Evolutionary conservation across 2,113 vertebrate species (phyloP).

Genomic region (Rhea americana): DNA sequence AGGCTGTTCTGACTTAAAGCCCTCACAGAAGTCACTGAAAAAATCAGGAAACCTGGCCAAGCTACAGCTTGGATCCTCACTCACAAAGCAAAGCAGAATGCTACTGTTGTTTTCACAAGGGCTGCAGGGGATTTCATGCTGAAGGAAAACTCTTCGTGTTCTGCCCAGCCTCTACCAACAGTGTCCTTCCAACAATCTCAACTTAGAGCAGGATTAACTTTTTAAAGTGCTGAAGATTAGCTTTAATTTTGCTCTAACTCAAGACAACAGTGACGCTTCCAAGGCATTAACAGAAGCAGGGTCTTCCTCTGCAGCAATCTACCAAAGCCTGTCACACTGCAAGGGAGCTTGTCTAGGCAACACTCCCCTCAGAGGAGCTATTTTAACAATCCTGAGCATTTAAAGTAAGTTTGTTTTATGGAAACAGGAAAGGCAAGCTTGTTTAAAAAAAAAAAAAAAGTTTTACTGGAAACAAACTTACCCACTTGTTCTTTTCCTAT

Average conservation of each 20-base stretch:
- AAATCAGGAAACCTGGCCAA: neutral
- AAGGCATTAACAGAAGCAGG: neutral
- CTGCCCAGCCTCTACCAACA: neutral
- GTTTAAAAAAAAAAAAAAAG: neutral
- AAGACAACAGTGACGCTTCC: neutral
- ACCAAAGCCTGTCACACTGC: neutral
- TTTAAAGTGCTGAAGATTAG: neutral
- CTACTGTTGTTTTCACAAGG: neutral
- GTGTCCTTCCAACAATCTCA: neutral
- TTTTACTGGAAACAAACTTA: neutral
- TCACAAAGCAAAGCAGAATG: fast-evolving
- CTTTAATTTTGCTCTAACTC: neutral
- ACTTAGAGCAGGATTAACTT: neutral
- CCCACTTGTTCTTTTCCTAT: neutral
- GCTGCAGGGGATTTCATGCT: neutral
- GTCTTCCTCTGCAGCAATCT: neutral
- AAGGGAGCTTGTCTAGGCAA: fast-evolving
- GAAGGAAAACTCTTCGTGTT: neutral
- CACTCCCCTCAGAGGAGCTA: neutral
- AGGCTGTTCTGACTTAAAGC: neutral
- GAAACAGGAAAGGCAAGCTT: neutral
- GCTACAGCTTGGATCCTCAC: neutral
- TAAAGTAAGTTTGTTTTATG: neutral
- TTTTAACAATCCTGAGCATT: neutral
- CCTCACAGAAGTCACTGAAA: neutral